Evolutionary conservation across 2,888 invertebrate species (phyloP).

Genomic region (Euproctis similis): DNA sequence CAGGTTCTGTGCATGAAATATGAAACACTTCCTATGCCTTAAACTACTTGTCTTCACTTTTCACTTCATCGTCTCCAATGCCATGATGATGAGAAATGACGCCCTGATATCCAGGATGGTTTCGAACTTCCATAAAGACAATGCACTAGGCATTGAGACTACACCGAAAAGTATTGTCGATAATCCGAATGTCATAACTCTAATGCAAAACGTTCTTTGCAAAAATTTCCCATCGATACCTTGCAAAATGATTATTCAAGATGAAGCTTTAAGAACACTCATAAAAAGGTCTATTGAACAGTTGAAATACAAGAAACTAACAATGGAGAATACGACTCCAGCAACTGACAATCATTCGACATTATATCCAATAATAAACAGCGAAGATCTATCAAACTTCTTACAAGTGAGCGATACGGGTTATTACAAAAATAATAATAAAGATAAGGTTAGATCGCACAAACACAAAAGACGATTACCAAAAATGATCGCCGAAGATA

Average conservation of each 20-base stretch:
- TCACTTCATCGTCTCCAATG: conserved; percentile 14
- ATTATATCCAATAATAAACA: conserved; percentile 45
- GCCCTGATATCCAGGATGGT: conserved; percentile 61
- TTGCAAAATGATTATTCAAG: conserved; percentile 48
- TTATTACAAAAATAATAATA: conserved; percentile 16
- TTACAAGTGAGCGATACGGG: conserved; percentile 35
- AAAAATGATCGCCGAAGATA: conserved; percentile 7
- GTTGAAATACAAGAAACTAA: conserved; percentile 43
- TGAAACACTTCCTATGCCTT: conserved; percentile 6
- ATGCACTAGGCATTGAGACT: conserved; percentile 4
- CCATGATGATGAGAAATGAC: conserved; percentile 55
- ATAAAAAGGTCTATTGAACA: conserved; percentile 56
- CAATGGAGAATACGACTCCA: conserved; percentile 35
- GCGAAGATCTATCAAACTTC: conserved; percentile 50
- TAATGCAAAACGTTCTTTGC: conserved; percentile 60
- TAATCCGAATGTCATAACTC: conserved; percentile 28
- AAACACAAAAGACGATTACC: conserved; percentile 10
- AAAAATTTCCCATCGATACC: conserved; percentile 57
- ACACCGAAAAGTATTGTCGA: conserved; percentile 7
- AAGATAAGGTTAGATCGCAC: conserved; percentile 8
- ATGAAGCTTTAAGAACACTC: conserved; percentile 39
- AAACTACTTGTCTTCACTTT: conserved; percentile 15
- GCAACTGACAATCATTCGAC: conserved; percentile 31
- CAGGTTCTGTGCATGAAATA: conserved; percentile 12
- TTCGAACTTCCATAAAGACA: conserved; percentile 54